Evolutionary conservation across 2,797 vertebrate species (phyloP), one percentile per base, ranked within the genome.

Genomic region (Botia almorhae): DNA sequence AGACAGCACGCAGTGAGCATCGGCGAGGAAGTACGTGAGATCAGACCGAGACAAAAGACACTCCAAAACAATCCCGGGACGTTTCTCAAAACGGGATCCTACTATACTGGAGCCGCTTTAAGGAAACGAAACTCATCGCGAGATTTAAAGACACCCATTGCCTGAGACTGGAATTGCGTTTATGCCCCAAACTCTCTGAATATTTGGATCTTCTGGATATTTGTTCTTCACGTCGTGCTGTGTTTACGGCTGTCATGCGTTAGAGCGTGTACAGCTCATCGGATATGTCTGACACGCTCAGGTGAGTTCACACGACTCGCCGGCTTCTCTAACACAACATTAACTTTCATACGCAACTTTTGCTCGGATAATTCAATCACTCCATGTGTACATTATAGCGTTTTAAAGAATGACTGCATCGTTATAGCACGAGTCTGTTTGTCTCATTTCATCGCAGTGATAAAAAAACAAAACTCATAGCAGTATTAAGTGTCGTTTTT

Each of bases 261-360:
- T 70, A 79, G 82, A 39, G 68, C 65, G 82, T 65, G 79, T 75
- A 55, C 63, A 23, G 72, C 39, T 51, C 53, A 12, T 67, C 21
- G 82, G 81, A 84, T 48, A 87, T 87, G 85, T 83, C 76, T 7
- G 36, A 63, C 65, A 70, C 74, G 77, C 82, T 81, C 83, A 89
- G 87, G 88, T 89, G 80, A 88, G 87, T 81, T 69, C 6, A 50
- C 43, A 8, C 36, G 10, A n/a, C 19, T 36, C 50, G 12, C 63
- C 70, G 70, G 60, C 74, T 68, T 74, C 36, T 60, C 23, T 56
- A 11, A 10, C 14, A 39, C 51, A 68, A 68, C 43, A 53, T 64
- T 33, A 39, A 23, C 14, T 29, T 29, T 39, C 43, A 1, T 23
- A 6, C 2, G 5, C 14, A 26, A 16, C 46, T 55, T 65, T 56